These are phyloP conservation scores for Drosophila kanekoi DNA, from an alignment of 2,888 invertebrate species.

Conservation along the genomic window DNA sequence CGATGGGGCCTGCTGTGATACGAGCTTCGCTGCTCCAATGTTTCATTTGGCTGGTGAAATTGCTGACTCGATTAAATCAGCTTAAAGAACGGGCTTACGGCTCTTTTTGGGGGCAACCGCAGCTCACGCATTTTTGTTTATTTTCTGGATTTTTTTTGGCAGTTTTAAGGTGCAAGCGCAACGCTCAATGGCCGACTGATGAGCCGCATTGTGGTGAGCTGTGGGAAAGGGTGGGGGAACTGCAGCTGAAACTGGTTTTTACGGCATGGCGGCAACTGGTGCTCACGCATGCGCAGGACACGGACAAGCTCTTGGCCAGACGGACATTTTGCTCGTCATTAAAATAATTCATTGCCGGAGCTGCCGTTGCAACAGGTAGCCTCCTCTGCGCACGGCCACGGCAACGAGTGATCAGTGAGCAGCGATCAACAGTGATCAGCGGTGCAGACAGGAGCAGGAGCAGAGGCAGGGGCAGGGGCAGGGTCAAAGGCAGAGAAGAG, in stretches of 20 bases:
- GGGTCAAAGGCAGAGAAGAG: constrained; percentile 1
- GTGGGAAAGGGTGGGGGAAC: constrained; percentile 8
- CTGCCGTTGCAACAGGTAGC: constrained; percentile 71
- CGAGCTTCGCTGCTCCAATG: constrained; percentile 3
- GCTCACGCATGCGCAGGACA: constrained; percentile 65
- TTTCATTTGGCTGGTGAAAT: constrained; percentile 56
- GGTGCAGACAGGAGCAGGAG: constrained; percentile 3
- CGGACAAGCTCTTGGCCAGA: constrained; percentile 4
- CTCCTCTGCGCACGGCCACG: constrained; percentile 24
- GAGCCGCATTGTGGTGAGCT: constrained; percentile 18
- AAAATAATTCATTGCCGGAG: constrained; percentile 73
- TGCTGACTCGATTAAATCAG: constrained; percentile 68
- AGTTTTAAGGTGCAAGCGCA: constrained; percentile 60
- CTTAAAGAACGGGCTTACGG: constrained; percentile 59
- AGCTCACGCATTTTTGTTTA: constrained; percentile 42
- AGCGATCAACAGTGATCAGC: constrained; percentile 37
- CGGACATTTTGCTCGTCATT: constrained; percentile 67
- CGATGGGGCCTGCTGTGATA: constrained; percentile 29
- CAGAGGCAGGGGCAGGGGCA: not conserved
- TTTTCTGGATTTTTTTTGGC: constrained; percentile 22
- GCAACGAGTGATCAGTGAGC: constrained; percentile 54
- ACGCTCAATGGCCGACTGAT: constrained; percentile 60
- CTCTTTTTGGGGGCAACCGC: constrained; percentile 42
- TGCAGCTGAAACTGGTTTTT: constrained; percentile 58
- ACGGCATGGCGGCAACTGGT: constrained; percentile 51